Evolutionary conservation across 92 coral and sea anemone species (phyloP), one percentile per base, ranked within the genome.

Genomic region (Meandrina meandrites): DNA sequence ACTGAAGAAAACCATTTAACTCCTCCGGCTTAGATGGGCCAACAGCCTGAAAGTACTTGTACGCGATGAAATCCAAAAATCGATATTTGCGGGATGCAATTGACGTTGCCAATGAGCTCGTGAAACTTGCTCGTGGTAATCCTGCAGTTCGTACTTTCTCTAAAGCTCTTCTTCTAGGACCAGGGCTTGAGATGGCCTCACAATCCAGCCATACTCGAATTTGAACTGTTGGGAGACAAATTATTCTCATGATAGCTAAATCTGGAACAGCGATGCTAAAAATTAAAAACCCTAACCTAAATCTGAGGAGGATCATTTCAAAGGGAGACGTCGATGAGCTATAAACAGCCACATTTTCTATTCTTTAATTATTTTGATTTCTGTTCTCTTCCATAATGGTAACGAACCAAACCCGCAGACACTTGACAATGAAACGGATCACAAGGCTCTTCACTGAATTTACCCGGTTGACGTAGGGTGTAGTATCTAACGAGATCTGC

Each of bases 121-220:
- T 53, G 48, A 36, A 15, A 5, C 22, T 48, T 75, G 15, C 56
- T 42, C 15, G 50, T 11, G 34, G 79, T 21, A 0, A 22, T 19
- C 22, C 12, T 75, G 45, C 21, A 16, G 53, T n/a, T 37, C 1
- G 7, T 22, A 5, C 27, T 19, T 2, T 75, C 79, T 24, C 18
- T 22, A 54, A 35, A 42, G 32, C 3, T 18, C 54, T 45, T 1
- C 56, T 54, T 75, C 1, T 51, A 48, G 64, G 31, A 50, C 37
- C 21, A 27, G 64, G 80, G 27, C 17, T 64, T 77, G 60, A 1
- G 64, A 12, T 28, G 21, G 80, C 21, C 14, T 48, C 80, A 30
- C 58, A 45, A 50, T 77, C 80, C 32, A 77, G 27, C 24, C 62
- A 64, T 32, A 77, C 35, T 77, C 64, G 58, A 30, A 77, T 56